A percentile compares a stretch with the other conserved stretches of the same genome.
These are phyloP conservation scores for Abramis brama DNA, from an alignment of 2,113 vertebrate species.

Conservation along the genomic window DNA sequence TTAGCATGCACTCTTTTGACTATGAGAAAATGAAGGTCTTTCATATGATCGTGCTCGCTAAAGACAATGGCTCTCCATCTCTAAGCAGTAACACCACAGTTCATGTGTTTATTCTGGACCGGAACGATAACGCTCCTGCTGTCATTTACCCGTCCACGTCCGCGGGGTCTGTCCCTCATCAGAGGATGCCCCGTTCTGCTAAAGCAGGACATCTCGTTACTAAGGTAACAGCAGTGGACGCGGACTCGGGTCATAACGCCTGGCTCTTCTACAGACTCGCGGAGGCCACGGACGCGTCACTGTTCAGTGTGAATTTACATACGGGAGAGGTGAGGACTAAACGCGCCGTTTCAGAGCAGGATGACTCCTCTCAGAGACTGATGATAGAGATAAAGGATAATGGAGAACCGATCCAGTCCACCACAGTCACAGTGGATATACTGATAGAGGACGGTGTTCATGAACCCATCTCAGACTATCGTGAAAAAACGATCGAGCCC, in stretches of 20 bases:
- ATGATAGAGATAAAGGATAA: conserved; percentile 72
- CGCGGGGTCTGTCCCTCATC: conserved; percentile 63
- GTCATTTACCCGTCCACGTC: conserved; percentile 64
- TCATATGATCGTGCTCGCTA: conserved; percentile 74
- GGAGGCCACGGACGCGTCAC: conserved; percentile 66
- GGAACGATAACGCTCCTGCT: conserved; percentile 74
- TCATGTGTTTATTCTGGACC: conserved; percentile 70
- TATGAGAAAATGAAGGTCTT: conserved; percentile 78
- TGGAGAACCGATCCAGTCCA: conserved; percentile 72
- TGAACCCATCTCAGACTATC: conserved; percentile 66
- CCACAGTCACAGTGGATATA: conserved; percentile 71
- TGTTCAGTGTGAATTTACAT: conserved; percentile 70
- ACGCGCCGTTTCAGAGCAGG: conserved; percentile 64
- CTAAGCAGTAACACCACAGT: conserved; percentile 71
- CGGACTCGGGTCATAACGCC: conserved; percentile 77
- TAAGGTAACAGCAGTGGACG: conserved; percentile 76
- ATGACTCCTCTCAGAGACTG: conserved; percentile 68
- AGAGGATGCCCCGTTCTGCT: conserved; percentile 69
- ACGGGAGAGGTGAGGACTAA: conserved; percentile 74
- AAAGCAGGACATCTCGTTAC: conserved; percentile 73
- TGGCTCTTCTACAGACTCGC: conserved; percentile 75
- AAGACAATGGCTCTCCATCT: conserved; percentile 69
- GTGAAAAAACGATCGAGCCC: conserved; percentile 61
- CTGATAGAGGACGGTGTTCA: conserved; percentile 74
- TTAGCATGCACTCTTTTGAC: conserved; percentile 74